These are phyloP conservation scores for Drosophila busckii DNA, from an alignment of 1,140 invertebrate genomes.

Conservation along the genomic window DNA sequence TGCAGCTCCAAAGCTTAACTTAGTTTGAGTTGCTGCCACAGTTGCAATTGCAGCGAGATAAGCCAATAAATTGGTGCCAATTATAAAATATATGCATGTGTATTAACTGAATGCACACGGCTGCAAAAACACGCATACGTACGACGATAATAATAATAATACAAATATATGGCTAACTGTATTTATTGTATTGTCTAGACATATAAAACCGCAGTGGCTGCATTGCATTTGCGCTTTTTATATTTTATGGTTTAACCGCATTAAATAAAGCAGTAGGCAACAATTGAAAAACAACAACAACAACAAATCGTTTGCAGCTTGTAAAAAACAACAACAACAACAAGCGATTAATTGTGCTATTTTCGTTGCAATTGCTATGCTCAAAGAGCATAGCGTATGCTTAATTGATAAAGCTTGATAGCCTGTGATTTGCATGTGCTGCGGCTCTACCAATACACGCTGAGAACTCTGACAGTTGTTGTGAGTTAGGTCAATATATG, in stretches of 20 bases:
- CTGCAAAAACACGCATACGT: slow-evolving; percentile 9
- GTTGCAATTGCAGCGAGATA: slow-evolving; percentile 14
- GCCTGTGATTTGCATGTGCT: too few relatives aligned
- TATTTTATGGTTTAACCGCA: slow-evolving; percentile 58
- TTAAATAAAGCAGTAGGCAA: slow-evolving; percentile 55
- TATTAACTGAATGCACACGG: neutral
- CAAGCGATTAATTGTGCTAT: slow-evolving; percentile 60
- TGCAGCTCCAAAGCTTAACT: too few relatives aligned
- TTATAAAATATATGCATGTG: slow-evolving; percentile 38
- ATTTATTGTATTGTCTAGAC: slow-evolving; percentile 76
- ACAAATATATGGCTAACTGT: slow-evolving; percentile 71
- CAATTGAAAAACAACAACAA: slow-evolving; percentile 17
- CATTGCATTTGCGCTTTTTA: slow-evolving; percentile 55
- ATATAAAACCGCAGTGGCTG: slow-evolving; percentile 67
- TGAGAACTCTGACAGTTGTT: slow-evolving; percentile 13
- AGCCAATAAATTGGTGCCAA: slow-evolving; percentile 48
- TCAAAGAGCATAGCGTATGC: slow-evolving; percentile 62
- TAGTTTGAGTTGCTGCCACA: slow-evolving; percentile 1
- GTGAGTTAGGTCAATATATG: too few relatives aligned
- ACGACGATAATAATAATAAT: too few relatives aligned
- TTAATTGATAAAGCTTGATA: slow-evolving; percentile 25
- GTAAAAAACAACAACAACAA: slow-evolving; percentile 16
- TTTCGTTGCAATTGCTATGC: slow-evolving; percentile 48
- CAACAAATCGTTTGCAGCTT: too few relatives aligned
- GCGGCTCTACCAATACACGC: neutral